Conservation (phyloP, 2,888 invertebrate species). For the Xanthorhoe spadicearia region DNA sequence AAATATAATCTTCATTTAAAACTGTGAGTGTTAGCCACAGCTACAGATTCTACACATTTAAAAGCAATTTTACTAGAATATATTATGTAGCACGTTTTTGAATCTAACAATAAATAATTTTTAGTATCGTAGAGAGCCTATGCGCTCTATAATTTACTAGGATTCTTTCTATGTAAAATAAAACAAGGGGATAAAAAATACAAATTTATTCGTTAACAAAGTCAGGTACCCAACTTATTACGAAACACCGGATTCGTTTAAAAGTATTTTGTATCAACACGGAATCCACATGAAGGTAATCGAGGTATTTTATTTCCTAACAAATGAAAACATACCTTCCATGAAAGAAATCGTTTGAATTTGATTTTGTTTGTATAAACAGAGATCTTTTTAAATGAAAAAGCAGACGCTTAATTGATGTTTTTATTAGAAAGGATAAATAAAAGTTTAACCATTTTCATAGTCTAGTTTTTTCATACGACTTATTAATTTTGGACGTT, state of each 20-base stretch:
- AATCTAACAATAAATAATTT: too few relatives aligned
- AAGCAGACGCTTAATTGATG: neutral
- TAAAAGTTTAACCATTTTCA: neutral
- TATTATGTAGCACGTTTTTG: too few relatives aligned
- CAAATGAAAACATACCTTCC: slow-evolving; percentile 30
- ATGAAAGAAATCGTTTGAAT: slow-evolving; percentile 6
- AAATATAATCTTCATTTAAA: too few relatives aligned
- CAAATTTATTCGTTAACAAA: slow-evolving; percentile 47
- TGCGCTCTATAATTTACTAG: slow-evolving; percentile 15
- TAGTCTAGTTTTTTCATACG: too few relatives aligned
- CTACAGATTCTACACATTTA: too few relatives aligned
- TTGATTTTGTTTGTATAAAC: slow-evolving; percentile 7
- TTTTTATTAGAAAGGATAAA: neutral
- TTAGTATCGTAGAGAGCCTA: too few relatives aligned
- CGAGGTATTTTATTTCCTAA: slow-evolving; percentile 37
- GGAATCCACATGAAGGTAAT: slow-evolving; percentile 40
- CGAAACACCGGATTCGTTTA: slow-evolving; percentile 45
- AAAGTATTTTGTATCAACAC: slow-evolving; percentile 40
- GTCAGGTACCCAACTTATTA: slow-evolving; percentile 44
- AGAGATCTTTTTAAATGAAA: neutral
- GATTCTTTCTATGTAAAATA: slow-evolving; percentile 28
- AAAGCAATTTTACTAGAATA: too few relatives aligned
- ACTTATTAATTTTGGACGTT: neutral
- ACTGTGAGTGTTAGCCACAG: too few relatives aligned
- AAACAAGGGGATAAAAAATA: slow-evolving; percentile 41